Base-by-base conservation (phyloP, 2,113 vertebrate genomes). In the Grus americana region DNA sequence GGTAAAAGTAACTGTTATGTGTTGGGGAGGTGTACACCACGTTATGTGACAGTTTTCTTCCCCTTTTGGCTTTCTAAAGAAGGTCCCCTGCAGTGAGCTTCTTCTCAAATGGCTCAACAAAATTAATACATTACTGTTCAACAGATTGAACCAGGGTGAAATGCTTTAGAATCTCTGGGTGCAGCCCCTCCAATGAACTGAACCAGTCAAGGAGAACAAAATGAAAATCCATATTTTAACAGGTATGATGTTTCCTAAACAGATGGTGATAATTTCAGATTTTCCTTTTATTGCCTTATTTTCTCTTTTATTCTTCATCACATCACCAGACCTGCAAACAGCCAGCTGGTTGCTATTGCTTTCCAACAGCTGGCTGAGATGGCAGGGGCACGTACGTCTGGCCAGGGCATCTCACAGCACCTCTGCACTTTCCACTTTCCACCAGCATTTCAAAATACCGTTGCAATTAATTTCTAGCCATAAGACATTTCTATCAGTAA, bases 311-410 rank as follows among this genome's bases (percentile, higher is more conserved):
- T 91, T 92, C 79, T 75, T 75, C 80, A 75, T 50, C 73, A 94
- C 40, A 82, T 11, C 73, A 90, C 52, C 36, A 85, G 76, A 82
- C n/a, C 80, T 89, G 80, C 62, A 96, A 75, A 68, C 89, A 94
- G 80, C 73, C 92, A 94, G 96, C 76, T 91, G 83, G 83, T 79
- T 95, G 86, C 38, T 95, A 62, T 65, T 76, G 65, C 83, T 82
- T 92, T 90, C 73, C 91, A 96, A 90, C 95, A 97, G 94, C 96
- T 96, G 96, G 86, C 80, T 93, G 80, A 83, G 63, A 86, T 12
- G 4, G 68, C 54, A 73, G 55, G 82, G 76, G 58, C 88, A 92
- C 0, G 1, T 71, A 86, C 0, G 4, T 46, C 54, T 94, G 78
- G 92, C 81, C 84, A 90, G 62, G 80, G 78, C 80, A 92, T 85